Conservation (phyloP, 2,113 vertebrate genomes). For the Perca flavescens region DNA sequence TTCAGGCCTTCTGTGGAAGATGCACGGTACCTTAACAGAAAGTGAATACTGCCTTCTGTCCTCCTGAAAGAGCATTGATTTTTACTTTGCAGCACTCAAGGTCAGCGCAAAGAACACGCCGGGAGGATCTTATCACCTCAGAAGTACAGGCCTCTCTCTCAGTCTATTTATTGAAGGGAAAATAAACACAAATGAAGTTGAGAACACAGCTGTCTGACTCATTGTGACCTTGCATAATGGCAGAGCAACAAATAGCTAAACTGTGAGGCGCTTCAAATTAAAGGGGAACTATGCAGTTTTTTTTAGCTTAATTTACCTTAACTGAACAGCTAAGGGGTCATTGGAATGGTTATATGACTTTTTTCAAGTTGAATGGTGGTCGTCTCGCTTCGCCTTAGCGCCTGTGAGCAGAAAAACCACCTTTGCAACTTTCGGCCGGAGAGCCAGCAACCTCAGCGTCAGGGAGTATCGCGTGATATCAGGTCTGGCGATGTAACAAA, state of each 20-base stretch:
- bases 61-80: slow-evolving; percentile 77
- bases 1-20: slow-evolving; percentile 37
- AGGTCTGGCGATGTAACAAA: too few species aligned
- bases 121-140: slow-evolving; percentile 75
- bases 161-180: slow-evolving; percentile 59
- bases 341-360: too few species aligned
- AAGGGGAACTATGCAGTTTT: too few species aligned
- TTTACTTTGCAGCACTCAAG: slow-evolving; percentile 75
- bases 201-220: slow-evolving; percentile 48
- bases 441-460: too few species aligned
- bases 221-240: slow-evolving; percentile 53
- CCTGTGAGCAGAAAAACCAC: too few species aligned
- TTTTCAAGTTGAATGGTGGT: too few species aligned
- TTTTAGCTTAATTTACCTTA: too few species aligned
- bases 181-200: slow-evolving; percentile 72
- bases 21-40: slow-evolving; percentile 63
- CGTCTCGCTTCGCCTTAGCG: too few species aligned
- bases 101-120: slow-evolving; percentile 68
- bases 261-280: not conserved
- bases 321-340: too few species aligned
- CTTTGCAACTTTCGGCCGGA: too few species aligned
- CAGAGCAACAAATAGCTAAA: slow-evolving; percentile 7
- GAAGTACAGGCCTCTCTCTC: slow-evolving; percentile 56
- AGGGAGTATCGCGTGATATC: too few species aligned
- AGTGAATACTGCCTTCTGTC: slow-evolving; percentile 71